Conservation (phyloP, 2,888 invertebrate species). For the Watsonalla cultraria region DNA sequence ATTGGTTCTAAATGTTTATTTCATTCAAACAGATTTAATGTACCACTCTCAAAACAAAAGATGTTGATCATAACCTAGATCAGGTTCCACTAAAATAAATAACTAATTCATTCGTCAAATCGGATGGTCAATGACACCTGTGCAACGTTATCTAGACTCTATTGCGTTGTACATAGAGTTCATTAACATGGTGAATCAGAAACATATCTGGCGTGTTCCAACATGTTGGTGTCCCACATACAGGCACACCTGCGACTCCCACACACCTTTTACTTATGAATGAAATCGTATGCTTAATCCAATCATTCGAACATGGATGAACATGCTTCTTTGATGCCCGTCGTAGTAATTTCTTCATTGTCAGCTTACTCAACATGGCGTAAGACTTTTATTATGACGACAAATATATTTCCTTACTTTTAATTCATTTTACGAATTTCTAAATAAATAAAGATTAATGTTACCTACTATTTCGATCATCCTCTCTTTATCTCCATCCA, state of each 20-base stretch:
- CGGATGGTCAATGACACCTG: conserved; percentile 13
- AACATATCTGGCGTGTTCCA: conserved; percentile 11
- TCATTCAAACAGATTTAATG: no score
- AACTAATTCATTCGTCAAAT: conserved; percentile 10
- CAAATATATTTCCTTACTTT: no score
- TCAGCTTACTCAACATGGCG: no score
- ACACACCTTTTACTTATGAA: conserved; percentile 8
- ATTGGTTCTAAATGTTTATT: no score
- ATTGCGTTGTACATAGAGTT: conserved; percentile 23
- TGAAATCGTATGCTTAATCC: not conserved
- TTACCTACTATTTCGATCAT: no score
- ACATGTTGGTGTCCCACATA: conserved; percentile 24
- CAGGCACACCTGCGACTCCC: conserved; percentile 19
- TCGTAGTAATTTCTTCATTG: no score
- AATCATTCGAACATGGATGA: not conserved
- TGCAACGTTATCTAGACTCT: conserved; percentile 20
- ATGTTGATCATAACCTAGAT: not conserved
- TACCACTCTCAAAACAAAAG: not conserved
- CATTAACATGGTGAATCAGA: conserved; percentile 23
- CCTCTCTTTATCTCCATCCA: no score
- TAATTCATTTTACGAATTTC: no score
- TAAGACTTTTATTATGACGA: no score
- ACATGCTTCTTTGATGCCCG: not conserved
- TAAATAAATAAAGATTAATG: no score
- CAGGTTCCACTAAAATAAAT: conserved; percentile 2